Evolutionary conservation across 1,140 invertebrate species (phyloP).

Genomic region (Polyergus mexicanus): DNA sequence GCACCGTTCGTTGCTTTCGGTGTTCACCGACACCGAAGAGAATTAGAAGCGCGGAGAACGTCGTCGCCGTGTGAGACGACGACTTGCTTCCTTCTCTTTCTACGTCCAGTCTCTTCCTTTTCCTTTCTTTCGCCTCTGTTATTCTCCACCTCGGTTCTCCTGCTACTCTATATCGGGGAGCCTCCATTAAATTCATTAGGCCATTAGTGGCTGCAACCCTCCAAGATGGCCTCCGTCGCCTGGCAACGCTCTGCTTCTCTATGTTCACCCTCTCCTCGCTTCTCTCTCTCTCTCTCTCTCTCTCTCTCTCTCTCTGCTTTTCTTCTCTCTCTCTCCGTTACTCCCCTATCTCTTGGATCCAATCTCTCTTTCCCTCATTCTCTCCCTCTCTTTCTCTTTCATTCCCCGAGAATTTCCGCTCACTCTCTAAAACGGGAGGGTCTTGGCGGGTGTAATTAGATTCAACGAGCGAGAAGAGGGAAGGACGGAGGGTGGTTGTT

Average conservation of each 20-base stretch:
- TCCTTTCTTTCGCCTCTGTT: slow-evolving; percentile 71
- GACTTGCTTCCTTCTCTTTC: slow-evolving; percentile 55
- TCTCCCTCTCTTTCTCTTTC: slow-evolving; percentile 34
- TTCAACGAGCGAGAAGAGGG: slow-evolving; percentile 80
- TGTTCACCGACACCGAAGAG: slow-evolving; percentile 44
- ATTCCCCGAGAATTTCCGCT: slow-evolving; percentile 51
- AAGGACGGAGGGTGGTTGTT: slow-evolving; percentile 61
- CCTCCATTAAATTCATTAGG: slow-evolving; percentile 87
- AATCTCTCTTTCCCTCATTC: slow-evolving; percentile 15
- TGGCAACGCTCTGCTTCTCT: slow-evolving; percentile 82
- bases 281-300: slow-evolving; percentile 45
- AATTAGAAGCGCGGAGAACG: slow-evolving; percentile 65
- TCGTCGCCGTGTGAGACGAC: slow-evolving; percentile 34
- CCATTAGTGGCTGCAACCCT: slow-evolving; percentile 87
- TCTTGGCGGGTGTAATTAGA: slow-evolving; percentile 80
- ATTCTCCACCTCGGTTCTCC: slow-evolving; percentile 76
- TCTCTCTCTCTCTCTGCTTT: slow-evolving; percentile 8
- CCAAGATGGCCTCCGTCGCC: slow-evolving; percentile 86
- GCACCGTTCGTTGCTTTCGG: slow-evolving; percentile 48
- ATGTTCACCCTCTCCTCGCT: slow-evolving; percentile 59
- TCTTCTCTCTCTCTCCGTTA: slow-evolving; percentile 28
- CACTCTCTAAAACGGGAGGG: slow-evolving; percentile 65
- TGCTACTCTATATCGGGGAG: slow-evolving; percentile 82
- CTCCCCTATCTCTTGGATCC: slow-evolving; percentile 22
- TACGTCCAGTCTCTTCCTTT: slow-evolving; percentile 60